Base-by-base conservation (phyloP, 1,140 invertebrate species). In the Pseudomyrmex gracilis region DNA sequence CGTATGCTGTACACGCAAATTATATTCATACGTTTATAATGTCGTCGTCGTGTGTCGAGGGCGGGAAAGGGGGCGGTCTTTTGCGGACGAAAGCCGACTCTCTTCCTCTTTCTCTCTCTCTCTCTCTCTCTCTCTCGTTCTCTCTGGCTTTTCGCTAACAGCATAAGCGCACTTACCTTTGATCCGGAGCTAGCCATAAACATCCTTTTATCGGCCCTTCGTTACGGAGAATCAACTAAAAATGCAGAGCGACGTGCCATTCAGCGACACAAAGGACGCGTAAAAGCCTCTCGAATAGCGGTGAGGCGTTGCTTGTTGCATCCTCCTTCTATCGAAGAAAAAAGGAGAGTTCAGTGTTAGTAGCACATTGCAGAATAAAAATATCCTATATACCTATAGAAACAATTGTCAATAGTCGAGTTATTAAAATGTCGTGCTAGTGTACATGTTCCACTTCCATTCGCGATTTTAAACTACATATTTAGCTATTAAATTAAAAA, bases 141-240 rank as follows among this genome's bases (percentile, higher is more conserved):
- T 63, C 71, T 51, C 73, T 55, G 58, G 66, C 74, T 78, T 90
- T 91, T 89, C 87, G 87, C 87, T 92, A 92, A 91, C 91, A 92
- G 90, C 90, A 89, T 92, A 90, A 92, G 91, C 89, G 89, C 85
- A 90, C 88, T 89, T 88, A 89, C 89, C 91, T 93, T 92, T 93
- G 92, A 92, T 90, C 90, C 70, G 64, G 47, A 88, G 82, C 84
- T 89, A 83, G 86, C 90, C 85, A 84, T 86, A 92, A 93, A 93
- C 92, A 91, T 92, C 89, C 91, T 92, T 93, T 92, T 92, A 92
- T 93, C 90, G 91, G 88, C 87, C 87, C 87, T 90, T 83, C 86
- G 83, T 91, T 87, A 87, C 68, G 34, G 71, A 17, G 63, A 74
- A 84, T 87, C 86, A 83, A 68, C 82, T 55, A 82, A 87, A 87